Evolutionary conservation across 2,888 invertebrate genomes (phyloP).

Genomic region (Strigamia crassipes): DNA sequence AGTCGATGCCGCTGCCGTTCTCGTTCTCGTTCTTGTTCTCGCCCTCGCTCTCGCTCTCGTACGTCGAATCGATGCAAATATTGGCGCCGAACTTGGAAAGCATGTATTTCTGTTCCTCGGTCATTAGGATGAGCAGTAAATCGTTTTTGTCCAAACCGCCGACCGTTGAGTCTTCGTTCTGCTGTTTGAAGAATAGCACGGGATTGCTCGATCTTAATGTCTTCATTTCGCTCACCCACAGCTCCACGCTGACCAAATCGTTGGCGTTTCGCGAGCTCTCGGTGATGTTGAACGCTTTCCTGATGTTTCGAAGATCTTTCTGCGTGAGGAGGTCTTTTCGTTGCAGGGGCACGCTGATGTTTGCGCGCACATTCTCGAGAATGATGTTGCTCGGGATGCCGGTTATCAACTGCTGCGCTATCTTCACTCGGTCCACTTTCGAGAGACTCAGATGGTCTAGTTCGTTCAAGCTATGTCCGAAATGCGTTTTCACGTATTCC

Average conservation of each 20-base stretch:
- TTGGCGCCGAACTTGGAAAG: conserved; percentile 45
- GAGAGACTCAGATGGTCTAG: not conserved
- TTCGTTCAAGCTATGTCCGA: conserved; percentile 10
- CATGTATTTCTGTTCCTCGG: conserved; percentile 47
- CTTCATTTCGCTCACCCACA: conserved; percentile 33
- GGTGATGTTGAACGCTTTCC: conserved; percentile 4
- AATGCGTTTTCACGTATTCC: conserved; percentile 43
- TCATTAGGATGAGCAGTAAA: conserved; percentile 49
- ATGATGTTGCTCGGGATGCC: not conserved
- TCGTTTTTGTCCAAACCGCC: conserved; percentile 1
- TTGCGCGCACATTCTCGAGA: not conserved
- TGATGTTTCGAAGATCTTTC: conserved; percentile 18
- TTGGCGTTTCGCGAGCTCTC: not conserved
- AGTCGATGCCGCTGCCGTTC: too few relatives aligned
- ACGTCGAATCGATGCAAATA: conserved; percentile 48
- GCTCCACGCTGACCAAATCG: conserved; percentile 10
- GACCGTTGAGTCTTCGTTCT: not conserved
- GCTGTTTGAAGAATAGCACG: conserved; percentile 28
- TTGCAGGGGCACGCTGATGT: not conserved
- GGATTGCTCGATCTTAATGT: conserved; percentile 1
- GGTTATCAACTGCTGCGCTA: not conserved
- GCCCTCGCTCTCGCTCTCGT: conserved; percentile 31
- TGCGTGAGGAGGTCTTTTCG: conserved; percentile 7
- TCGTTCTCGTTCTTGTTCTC: not conserved
- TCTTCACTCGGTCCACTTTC: not conserved